phyloP scores from a whole-genome alignment of 1,140 invertebrate species.

The Zaprionus tsacasi region DNA sequence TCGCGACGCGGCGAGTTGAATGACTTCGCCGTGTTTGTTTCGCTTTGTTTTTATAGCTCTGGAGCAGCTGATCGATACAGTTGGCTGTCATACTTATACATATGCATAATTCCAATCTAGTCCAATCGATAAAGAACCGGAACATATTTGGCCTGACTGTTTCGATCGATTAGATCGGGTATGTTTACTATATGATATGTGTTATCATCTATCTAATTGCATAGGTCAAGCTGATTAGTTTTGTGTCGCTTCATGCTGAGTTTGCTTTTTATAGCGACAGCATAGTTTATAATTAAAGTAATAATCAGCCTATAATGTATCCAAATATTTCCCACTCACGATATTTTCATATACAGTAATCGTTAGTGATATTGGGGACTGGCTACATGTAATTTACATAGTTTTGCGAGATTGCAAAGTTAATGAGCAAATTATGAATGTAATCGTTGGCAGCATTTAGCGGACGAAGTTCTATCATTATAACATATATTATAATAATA shows the following conservation, averaged over 20 bases:
- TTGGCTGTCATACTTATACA: background rate
- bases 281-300: constrained; percentile 14
- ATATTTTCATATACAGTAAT: constrained; percentile 5
- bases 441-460: background rate
- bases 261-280: background rate
- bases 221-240: constrained; percentile 13
- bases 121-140: background rate
- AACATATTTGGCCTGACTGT: background rate
- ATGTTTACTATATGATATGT: background rate
- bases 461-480: background rate
- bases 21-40: constrained; percentile 27
- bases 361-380: background rate
- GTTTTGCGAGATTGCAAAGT: background rate
- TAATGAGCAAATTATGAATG: background rate
- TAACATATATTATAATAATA: background rate
- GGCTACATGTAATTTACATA: constrained; percentile 26
- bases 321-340: constrained; percentile 14
- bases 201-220: background rate
- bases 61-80: constrained; percentile 10
- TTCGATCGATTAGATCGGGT: background rate
- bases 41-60: too few relatives aligned
- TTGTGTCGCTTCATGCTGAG: constrained; percentile 9
- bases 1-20: constrained; percentile 21
- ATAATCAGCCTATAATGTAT: constrained; percentile 14
- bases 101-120: background rate